Conservation (phyloP, 2,113 vertebrate species). For the Candoia aspera region DNA sequence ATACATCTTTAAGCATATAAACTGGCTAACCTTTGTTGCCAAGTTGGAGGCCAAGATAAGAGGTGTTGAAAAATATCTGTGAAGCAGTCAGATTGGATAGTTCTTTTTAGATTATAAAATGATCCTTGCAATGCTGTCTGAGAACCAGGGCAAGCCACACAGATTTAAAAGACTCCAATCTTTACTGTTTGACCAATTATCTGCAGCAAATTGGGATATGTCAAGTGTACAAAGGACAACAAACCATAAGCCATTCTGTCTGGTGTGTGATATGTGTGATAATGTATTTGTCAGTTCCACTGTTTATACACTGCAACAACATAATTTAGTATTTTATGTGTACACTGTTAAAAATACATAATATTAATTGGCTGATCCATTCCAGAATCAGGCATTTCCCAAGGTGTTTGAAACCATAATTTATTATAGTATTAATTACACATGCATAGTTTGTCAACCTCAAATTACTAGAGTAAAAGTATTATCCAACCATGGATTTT, state of each 20-base stretch:
- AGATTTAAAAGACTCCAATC: background rate
- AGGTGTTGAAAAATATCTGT: background rate
- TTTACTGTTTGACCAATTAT: background rate
- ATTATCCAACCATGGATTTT: background rate
- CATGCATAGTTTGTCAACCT: background rate
- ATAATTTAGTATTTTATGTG: background rate
- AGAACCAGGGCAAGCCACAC: background rate
- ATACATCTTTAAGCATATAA: background rate
- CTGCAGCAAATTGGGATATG: background rate
- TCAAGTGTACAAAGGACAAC: background rate
- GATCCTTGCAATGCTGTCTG: background rate
- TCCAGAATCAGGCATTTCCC: background rate
- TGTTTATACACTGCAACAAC: background rate
- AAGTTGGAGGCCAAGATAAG: constrained; percentile 12
- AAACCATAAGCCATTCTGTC: background rate
- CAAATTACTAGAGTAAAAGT: background rate
- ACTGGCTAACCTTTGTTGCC: constrained; percentile 15
- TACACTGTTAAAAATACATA: background rate
- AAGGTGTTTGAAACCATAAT: background rate
- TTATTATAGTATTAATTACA: background rate
- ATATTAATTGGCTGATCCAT: background rate
- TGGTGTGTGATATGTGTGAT: background rate
- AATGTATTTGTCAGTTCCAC: background rate
- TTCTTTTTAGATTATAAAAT: background rate
- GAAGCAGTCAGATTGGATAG: background rate